Percentiles rank a stretch among this genome's conserved stretches.
These are phyloP conservation scores for Brachypteracias leptosomus DNA, from an alignment of 2,113 vertebrate species.

Conservation along the genomic window DNA sequence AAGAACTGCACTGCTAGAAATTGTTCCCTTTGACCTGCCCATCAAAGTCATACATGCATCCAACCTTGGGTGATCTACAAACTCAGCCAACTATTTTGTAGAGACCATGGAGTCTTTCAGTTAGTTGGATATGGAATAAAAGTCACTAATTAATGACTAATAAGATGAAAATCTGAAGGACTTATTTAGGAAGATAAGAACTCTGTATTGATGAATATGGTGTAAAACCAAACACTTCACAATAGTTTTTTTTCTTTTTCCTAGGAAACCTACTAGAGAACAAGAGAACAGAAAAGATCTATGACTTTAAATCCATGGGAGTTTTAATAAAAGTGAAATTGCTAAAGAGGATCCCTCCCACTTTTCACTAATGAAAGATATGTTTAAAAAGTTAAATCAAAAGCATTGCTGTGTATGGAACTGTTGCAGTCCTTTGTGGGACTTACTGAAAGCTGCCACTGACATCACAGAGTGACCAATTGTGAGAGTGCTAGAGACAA, in stretches of 20 bases:
- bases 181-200: background rate
- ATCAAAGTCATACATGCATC: background rate
- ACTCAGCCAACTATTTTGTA: background rate
- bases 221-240: background rate
- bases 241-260: background rate
- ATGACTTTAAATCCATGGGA: background rate
- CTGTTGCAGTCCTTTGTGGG: background rate
- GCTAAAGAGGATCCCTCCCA: background rate
- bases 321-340: background rate
- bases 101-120: background rate
- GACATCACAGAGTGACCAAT: background rate
- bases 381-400: background rate
- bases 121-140: background rate
- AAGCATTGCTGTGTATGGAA: background rate
- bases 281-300: background rate
- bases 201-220: background rate
- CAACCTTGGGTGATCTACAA: background rate
- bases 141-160: background rate
- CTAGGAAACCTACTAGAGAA: background rate
- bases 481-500: background rate
- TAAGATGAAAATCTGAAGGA: background rate
- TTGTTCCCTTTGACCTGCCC: background rate
- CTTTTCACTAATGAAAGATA: background rate
- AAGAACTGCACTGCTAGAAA: background rate
- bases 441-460: background rate